phyloP scores from a whole-genome alignment of 2,888 invertebrate genomes.

The Zaprionus obscuricornis region DNA sequence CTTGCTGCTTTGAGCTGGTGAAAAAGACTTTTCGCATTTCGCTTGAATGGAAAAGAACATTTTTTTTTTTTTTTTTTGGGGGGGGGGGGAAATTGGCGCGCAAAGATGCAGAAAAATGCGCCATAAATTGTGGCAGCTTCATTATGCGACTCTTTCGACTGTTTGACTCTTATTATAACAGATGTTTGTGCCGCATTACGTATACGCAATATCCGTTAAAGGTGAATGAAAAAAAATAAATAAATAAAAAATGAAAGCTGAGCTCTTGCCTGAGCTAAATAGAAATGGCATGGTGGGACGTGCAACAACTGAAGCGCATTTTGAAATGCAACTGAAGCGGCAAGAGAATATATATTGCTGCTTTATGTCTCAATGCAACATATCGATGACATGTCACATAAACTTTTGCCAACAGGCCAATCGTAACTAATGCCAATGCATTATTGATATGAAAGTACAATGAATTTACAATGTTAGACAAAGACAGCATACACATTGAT shows the following conservation, averaged over 20 bases:
- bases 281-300: not conserved
- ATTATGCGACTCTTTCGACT: conserved; percentile 9
- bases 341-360: too few species aligned
- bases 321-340: too few species aligned
- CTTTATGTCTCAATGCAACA: conserved; percentile 10
- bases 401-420: conserved; percentile 29
- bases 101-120: conserved; percentile 21
- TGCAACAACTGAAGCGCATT: not conserved
- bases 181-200: too few species aligned
- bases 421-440: conserved; percentile 46
- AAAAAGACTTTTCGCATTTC: conserved; percentile 9
- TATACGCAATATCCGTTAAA: conserved; percentile 22
- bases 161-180: conserved; percentile 11
- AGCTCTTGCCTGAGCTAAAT: too few species aligned
- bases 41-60: too few species aligned
- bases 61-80: too few species aligned
- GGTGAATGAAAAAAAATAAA: too few species aligned
- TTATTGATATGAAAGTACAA: conserved; percentile 13
- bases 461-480: conserved; percentile 5
- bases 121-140: conserved; percentile 18
- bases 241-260: too few species aligned
- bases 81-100: conserved; percentile 17
- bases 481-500: conserved; percentile 1
- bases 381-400: conserved; percentile 39
- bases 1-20: too few species aligned